Percentiles rank a stretch among this genome's conserved stretches.
Conservation (phyloP, 2,888 invertebrate genomes). For the Uloborus plumipes region DNA sequence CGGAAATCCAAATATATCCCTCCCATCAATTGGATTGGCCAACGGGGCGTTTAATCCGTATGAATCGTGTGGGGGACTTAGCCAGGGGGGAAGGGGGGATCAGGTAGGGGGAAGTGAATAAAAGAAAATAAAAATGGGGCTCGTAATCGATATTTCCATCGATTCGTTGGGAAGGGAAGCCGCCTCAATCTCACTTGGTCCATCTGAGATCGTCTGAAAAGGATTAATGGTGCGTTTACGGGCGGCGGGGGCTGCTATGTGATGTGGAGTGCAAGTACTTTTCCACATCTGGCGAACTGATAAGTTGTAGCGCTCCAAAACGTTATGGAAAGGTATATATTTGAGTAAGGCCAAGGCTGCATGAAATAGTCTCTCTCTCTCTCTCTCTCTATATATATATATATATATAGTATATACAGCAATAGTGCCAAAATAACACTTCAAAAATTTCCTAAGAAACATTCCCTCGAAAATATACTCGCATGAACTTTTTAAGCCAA, state of each 20-base stretch:
- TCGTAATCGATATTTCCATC: slow-evolving; percentile 35
- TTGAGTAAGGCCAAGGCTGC: neutral
- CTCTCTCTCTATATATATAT: neutral
- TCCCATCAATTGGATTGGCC: too few species aligned
- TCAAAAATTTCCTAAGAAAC: too few species aligned
- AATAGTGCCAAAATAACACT: neutral
- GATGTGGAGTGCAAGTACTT: too few species aligned
- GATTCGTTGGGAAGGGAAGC: slow-evolving; percentile 28
- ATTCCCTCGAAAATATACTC: too few species aligned
- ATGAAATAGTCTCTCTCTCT: neutral
- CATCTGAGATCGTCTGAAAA: slow-evolving; percentile 12
- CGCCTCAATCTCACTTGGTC: slow-evolving; percentile 5
- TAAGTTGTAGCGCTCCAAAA: slow-evolving; percentile 8
- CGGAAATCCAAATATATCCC: too few species aligned
- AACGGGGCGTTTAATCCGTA: too few species aligned
- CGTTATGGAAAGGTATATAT: too few species aligned
- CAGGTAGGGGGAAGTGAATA: too few species aligned
- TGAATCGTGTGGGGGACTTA: too few species aligned
- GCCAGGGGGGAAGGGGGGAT: too few species aligned
- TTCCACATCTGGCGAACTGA: slow-evolving; percentile 19
- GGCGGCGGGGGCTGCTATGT: neutral
- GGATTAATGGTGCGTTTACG: slow-evolving; percentile 46
- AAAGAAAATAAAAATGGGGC: slow-evolving; percentile 1
- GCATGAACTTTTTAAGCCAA: too few species aligned
- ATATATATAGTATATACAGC: neutral